phyloP scores from a whole-genome alignment of 2,113 vertebrate genomes.

The Vireo altiloquus region DNA sequence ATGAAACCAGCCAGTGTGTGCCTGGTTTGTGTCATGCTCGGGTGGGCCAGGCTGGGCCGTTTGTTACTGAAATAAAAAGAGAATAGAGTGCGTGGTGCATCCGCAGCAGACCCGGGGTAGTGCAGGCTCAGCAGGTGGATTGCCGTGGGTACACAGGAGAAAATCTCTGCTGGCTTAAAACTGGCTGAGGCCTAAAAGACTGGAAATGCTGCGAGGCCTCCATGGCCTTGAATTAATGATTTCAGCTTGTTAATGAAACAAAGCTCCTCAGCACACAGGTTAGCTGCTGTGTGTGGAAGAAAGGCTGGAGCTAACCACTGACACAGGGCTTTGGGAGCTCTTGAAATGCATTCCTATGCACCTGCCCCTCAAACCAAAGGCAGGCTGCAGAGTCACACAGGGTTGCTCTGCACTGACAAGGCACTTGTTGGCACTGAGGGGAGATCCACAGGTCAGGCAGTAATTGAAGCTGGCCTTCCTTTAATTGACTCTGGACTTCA shows the following conservation, averaged over 20 bases:
- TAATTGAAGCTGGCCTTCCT: background rate
- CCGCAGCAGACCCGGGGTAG: accelerated
- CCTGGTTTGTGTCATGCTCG: slow-evolving; percentile 8
- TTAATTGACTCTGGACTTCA: background rate
- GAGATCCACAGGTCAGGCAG: background rate
- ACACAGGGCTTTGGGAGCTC: accelerated
- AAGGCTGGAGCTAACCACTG: background rate
- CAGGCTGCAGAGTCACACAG: background rate
- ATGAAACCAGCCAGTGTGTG: background rate
- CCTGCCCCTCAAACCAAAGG: background rate
- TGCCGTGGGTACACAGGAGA: accelerated
- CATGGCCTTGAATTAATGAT: background rate
- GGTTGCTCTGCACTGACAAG: background rate
- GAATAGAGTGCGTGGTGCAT: accelerated
- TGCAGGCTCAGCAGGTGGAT: background rate
- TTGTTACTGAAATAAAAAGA: background rate
- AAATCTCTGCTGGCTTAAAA: no score
- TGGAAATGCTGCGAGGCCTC: background rate
- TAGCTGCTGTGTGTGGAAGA: accelerated
- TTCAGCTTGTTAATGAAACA: background rate
- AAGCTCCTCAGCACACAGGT: background rate
- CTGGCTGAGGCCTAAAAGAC: accelerated
- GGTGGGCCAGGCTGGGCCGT: background rate
- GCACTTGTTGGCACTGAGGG: background rate
- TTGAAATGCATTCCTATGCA: accelerated